phyloP scores from a whole-genome alignment of 2,888 invertebrate species.

The Meiosimyza decipiens region DNA sequence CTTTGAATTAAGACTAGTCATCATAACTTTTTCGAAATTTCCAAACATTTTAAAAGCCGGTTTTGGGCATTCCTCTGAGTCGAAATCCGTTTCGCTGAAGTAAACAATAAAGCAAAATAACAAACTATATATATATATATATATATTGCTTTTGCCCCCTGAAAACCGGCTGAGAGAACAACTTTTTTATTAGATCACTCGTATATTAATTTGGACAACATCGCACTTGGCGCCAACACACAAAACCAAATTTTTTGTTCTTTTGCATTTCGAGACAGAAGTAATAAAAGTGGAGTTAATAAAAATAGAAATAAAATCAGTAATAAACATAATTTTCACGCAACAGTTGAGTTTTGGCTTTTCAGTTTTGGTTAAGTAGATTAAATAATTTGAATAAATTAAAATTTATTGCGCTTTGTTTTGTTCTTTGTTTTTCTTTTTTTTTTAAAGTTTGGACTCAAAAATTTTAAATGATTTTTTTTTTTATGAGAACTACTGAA shows the following conservation, averaged over 20 bases:
- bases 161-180: no score
- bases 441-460: no score
- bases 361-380: not conserved
- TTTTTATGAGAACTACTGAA: no score
- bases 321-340: not conserved
- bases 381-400: no score
- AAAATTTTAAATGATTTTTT: no score
- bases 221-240: conserved; percentile 12
- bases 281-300: not conserved
- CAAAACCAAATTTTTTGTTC: not conserved
- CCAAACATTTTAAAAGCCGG: conserved; percentile 1
- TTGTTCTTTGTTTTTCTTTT: no score
- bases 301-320: conserved; percentile 11
- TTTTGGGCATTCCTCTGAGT: conserved; percentile 2
- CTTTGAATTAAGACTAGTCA: not conserved
- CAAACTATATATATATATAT: not conserved
- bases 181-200: not conserved
- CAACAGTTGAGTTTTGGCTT: not conserved
- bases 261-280: not conserved
- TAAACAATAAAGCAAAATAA: not conserved
- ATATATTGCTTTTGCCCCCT: no score
- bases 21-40: conserved; percentile 5
- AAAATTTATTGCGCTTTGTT: no score
- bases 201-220: not conserved
- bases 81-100: not conserved